These are phyloP conservation scores for Sesamia inferens DNA, from an alignment of 2,888 invertebrate genomes.

Conservation along the genomic window DNA sequence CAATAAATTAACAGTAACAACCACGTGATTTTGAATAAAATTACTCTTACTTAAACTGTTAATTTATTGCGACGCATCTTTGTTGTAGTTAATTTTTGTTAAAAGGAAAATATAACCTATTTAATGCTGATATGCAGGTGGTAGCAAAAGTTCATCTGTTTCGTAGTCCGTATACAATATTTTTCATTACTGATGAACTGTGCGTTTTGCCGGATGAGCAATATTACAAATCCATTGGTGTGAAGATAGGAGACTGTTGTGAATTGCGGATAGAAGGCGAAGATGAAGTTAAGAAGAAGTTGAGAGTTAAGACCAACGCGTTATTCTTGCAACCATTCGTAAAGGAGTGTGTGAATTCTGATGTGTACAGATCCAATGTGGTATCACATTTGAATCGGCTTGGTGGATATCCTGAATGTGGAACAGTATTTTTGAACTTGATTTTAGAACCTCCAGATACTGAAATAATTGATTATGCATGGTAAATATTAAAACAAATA, in stretches of 20 bases:
- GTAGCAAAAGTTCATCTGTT: constrained; percentile 77
- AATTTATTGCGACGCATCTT: neutral
- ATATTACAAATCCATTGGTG: constrained; percentile 74
- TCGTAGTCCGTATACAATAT: constrained; percentile 76
- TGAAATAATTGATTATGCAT: constrained; percentile 92
- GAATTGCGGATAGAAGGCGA: constrained; percentile 65
- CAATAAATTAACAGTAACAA: constrained; percentile 4
- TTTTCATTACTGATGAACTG: constrained; percentile 76
- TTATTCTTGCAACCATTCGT: constrained; percentile 81
- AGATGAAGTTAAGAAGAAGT: constrained; percentile 60
- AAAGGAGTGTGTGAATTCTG: constrained; percentile 78
- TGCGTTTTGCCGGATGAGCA: constrained; percentile 73
- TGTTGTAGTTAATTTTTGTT: neutral
- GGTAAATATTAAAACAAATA: constrained; percentile 82
- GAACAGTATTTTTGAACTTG: constrained; percentile 81
- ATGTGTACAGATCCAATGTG: constrained; percentile 78
- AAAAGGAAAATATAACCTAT: constrained; percentile 59
- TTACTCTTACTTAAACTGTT: constrained; percentile 2
- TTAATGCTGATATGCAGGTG: constrained; percentile 82
- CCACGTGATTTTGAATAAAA: constrained; percentile 17
- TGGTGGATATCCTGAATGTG: constrained; percentile 70
- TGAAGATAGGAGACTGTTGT: constrained; percentile 71
- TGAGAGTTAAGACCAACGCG: constrained; percentile 74
- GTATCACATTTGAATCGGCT: constrained; percentile 73
- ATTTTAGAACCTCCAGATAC: constrained; percentile 89